Evolutionary conservation across 35 echinoderm and acorn worm species (phyloP), one percentile per base, ranked within the genome.

Genomic region (Heliocidaris tuberculata): DNA sequence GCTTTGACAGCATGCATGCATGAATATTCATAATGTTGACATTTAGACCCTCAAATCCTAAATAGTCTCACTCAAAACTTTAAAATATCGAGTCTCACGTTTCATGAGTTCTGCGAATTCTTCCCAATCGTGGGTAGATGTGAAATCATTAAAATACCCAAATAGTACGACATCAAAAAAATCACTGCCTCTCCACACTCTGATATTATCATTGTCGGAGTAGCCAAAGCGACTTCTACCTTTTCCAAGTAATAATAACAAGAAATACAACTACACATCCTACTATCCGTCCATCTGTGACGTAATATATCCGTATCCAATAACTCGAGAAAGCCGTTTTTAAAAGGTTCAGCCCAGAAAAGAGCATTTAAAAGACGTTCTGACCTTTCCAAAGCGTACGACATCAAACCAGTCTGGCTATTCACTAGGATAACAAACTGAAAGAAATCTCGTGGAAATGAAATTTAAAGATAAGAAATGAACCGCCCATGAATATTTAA

Each of bases 301-400:
- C 65, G 65, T 78, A 78, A 78, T 78, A n/a, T n/a, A 78, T 78
- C 65, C 21, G 65, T 78, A 78, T 78, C 65, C 65, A 27, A 78
- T 78, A 27, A 2, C 65, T 78, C 65, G 24, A 27, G 65, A 78
- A 78, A 78, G 65, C 19, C 7, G 7, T 78, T 60, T 78, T 78
- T 78, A 78, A 78, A 78, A 78, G 65, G 65, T 78, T 78, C 65
- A 21, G 27, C 17, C 65, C 65, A 78, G 65, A 78, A 78, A 2
- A 2, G 59, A 78, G 27, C 65, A 8, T 78, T 78, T 78, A n/a
- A 78, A 78, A 19, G 65, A 19, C 27, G 17, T 7, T 24, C 24
- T 78, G 65, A 78, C 65, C 65, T 78, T 78, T 78, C 7, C 7
- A 78, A 15, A 78, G 27, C 65, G 27, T 7, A 5, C 19, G 65